phyloP scores from a whole-genome alignment of 2,797 vertebrate species.

The Xyrichtys novacula region DNA sequence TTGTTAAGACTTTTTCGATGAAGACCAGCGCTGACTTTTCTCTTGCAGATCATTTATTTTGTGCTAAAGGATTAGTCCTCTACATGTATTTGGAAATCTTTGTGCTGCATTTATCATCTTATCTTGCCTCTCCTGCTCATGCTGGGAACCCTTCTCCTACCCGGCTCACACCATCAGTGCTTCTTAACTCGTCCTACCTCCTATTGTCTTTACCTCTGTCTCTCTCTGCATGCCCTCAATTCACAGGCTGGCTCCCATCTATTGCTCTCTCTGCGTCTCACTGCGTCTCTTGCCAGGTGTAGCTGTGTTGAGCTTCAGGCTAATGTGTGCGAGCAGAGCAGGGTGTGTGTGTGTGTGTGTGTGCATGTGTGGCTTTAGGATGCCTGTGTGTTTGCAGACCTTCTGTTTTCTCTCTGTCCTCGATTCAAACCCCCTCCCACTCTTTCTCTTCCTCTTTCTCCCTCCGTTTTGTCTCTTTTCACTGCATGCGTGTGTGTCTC shows the following conservation, averaged over 20 bases:
- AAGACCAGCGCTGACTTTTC: background rate
- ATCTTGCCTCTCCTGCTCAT: conserved; percentile 5
- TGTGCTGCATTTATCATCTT: conserved; percentile 7
- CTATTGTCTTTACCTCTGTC: conserved; percentile 70
- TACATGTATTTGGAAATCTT: background rate
- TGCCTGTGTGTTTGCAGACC: conserved; percentile 49
- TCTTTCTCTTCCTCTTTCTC: background rate
- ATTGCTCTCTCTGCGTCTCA: conserved; percentile 61
- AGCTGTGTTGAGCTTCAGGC: conserved; percentile 66
- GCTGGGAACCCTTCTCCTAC: conserved; percentile 37
- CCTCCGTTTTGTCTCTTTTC: conserved; percentile 38
- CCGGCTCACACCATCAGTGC: conserved; percentile 58
- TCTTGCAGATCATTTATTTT: background rate
- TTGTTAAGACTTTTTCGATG: background rate
- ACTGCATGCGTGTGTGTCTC: conserved; percentile 46
- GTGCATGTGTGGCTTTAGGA: conserved; percentile 27
- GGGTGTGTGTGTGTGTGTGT: conserved; percentile 6
- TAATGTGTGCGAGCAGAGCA: conserved; percentile 51
- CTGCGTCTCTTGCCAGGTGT: conserved; percentile 71
- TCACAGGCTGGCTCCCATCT: conserved; percentile 67
- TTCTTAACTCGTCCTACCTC: conserved; percentile 60
- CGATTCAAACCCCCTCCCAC: conserved; percentile 52
- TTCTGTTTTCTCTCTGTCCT: conserved; percentile 68
- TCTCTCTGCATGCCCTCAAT: conserved; percentile 79
- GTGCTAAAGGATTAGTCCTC: too few species aligned